phyloP scores from a whole-genome alignment of 2,113 vertebrate species.

The Chaenocephalus aceratus region DNA sequence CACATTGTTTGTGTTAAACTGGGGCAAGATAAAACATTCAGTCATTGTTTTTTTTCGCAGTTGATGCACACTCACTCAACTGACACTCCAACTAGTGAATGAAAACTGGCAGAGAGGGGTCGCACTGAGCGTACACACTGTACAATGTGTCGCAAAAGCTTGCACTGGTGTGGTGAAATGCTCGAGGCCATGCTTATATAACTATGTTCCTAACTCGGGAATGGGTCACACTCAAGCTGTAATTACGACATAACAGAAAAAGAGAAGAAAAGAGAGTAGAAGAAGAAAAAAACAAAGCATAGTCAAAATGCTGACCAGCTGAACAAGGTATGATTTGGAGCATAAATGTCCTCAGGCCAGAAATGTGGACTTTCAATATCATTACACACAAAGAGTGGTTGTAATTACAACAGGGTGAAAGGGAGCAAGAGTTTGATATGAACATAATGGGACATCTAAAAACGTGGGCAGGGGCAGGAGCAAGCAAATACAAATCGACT shows the following conservation, averaged over 20 bases:
- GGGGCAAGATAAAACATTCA: slow-evolving; percentile 4
- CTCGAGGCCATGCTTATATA: slow-evolving; percentile 62
- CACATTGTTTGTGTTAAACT: slow-evolving; percentile 24
- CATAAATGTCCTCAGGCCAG: slow-evolving; percentile 5
- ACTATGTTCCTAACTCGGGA: slow-evolving; percentile 55
- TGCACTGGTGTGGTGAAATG: slow-evolving; percentile 33
- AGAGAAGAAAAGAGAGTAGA: background rate
- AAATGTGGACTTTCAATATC: slow-evolving; percentile 5
- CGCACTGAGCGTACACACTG: background rate
- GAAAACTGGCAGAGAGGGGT: slow-evolving; percentile 18
- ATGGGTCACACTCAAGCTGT: slow-evolving; percentile 43
- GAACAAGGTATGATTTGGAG: slow-evolving; percentile 26
- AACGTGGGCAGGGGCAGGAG: slow-evolving; percentile 37
- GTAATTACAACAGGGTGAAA: slow-evolving; percentile 17
- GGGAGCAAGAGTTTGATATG: slow-evolving; percentile 17
- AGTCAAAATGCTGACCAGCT: slow-evolving; percentile 3
- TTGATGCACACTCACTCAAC: background rate
- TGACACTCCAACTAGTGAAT: slow-evolving; percentile 23
- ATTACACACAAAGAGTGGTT: background rate
- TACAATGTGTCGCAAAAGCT: slow-evolving; percentile 15
- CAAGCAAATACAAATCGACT: slow-evolving; percentile 27
- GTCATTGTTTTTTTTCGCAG: background rate
- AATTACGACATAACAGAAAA: slow-evolving; percentile 45
- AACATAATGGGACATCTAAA: slow-evolving; percentile 52
- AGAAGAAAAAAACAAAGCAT: background rate